Evolutionary conservation across 92 coral and sea anemone genomes (phyloP).

Genomic region (Actinostola sp.): DNA sequence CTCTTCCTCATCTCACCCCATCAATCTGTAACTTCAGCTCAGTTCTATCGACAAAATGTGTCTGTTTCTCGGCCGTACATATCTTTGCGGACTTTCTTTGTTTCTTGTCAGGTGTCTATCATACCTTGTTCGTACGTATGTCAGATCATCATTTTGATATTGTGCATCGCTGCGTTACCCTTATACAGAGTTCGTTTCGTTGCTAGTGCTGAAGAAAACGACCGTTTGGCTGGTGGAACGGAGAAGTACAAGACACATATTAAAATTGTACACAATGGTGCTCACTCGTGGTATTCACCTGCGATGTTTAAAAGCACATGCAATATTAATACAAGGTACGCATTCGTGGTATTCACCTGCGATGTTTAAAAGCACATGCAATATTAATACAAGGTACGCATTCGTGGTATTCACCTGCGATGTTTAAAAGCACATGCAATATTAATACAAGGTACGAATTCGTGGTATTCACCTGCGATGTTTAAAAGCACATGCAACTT

Average conservation of each 20-base stretch:
- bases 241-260: constrained; percentile 85
- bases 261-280: constrained; percentile 43
- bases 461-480: constrained; percentile 84
- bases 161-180: constrained; percentile 35
- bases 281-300: constrained; percentile 76
- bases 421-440: constrained; percentile 83
- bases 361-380: constrained; percentile 83
- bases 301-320: constrained; percentile 87
- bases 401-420: constrained; percentile 81
- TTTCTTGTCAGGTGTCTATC: constrained; percentile 24
- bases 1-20: neutral
- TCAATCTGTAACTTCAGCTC: neutral
- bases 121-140: neutral
- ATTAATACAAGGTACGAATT: constrained; percentile 64
- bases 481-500: constrained; percentile 86
- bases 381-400: constrained; percentile 66
- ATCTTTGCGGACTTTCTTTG: neutral
- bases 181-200: constrained; percentile 84
- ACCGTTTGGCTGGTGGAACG: constrained; percentile 79
- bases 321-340: constrained; percentile 66
- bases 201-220: constrained; percentile 82
- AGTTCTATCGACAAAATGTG: constrained; percentile 2
- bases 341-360: constrained; percentile 82
- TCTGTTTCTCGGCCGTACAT: neutral
- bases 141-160: constrained; percentile 20